Conservation (phyloP, 1,140 invertebrate genomes). For the Drosophila sp. region DNA sequence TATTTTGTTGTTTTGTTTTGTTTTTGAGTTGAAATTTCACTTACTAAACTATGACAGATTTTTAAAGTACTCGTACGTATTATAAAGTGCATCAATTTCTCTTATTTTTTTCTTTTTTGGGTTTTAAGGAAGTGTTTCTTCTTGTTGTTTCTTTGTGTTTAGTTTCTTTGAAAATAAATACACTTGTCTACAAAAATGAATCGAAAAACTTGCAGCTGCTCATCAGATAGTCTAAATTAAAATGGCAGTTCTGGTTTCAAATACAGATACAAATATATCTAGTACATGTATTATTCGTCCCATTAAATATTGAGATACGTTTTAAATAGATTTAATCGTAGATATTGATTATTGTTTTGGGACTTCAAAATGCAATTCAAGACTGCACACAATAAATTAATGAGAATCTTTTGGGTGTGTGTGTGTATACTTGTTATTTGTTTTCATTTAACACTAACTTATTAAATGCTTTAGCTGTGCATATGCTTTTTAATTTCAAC, state of each 20-base stretch:
- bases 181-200: conserved; percentile 49
- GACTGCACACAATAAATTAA: conserved; percentile 29
- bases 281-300: conserved; percentile 28
- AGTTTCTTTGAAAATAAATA: conserved; percentile 68
- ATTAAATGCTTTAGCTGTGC: conserved; percentile 54
- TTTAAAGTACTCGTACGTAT: conserved; percentile 53
- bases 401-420: conserved; percentile 31
- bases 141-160: conserved; percentile 26
- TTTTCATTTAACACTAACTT: conserved; percentile 40
- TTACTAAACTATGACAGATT: conserved; percentile 78
- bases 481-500: conserved; percentile 22
- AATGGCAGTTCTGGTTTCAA: conserved; percentile 71
- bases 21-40: conserved; percentile 46
- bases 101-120: conserved; percentile 14
- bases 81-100: conserved; percentile 40
- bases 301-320: conserved; percentile 9
- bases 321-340: conserved; percentile 16
- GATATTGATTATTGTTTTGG: conserved; percentile 39
- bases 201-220: conserved; percentile 52
- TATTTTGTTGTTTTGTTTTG: conserved; percentile 19
- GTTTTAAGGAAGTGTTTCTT: conserved; percentile 33
- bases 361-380: conserved; percentile 5
- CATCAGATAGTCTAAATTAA: conserved; percentile 66
- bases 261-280: conserved; percentile 37
- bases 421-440: conserved; percentile 19